A percentile compares a stretch with the other conserved stretches of the same genome.
Evolutionary conservation across 2,888 invertebrate genomes (phyloP).

Genomic region (Drosophila melanosoma): DNA sequence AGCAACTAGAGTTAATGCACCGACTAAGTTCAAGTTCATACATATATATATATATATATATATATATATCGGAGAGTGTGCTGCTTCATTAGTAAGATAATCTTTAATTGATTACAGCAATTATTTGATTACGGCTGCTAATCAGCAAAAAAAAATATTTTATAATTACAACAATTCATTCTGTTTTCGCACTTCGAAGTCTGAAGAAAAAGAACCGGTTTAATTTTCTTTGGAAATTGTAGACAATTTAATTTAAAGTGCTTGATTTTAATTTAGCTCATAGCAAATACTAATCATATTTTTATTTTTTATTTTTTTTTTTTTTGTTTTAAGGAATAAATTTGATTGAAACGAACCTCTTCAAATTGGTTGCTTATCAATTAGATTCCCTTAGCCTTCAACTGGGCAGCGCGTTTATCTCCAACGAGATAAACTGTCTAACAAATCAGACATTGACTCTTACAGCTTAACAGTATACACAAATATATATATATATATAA

Average conservation of each 20-base stretch:
- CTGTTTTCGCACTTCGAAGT: conserved; percentile 10
- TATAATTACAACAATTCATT: conserved; percentile 32
- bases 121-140: conserved; percentile 39
- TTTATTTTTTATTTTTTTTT: background rate
- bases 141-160: conserved; percentile 17
- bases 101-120: conserved; percentile 38
- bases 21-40: conserved; percentile 42
- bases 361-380: conserved; percentile 14
- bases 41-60: background rate
- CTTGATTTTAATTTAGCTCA: background rate
- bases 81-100: conserved; percentile 39
- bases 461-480: background rate
- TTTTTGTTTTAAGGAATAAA: background rate
- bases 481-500: background rate
- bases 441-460: conserved; percentile 52
- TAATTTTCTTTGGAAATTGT: background rate
- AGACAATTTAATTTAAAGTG: background rate
- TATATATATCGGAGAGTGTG: background rate
- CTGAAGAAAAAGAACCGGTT: background rate
- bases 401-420: conserved; percentile 1
- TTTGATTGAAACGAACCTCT: conserved; percentile 9
- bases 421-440: conserved; percentile 35
- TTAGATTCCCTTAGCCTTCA: conserved; percentile 3
- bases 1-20: conserved; percentile 33
- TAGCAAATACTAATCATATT: background rate